Base-by-base conservation (phyloP, 2,113 vertebrate genomes). In the Ivindomyrus marchei region DNA sequence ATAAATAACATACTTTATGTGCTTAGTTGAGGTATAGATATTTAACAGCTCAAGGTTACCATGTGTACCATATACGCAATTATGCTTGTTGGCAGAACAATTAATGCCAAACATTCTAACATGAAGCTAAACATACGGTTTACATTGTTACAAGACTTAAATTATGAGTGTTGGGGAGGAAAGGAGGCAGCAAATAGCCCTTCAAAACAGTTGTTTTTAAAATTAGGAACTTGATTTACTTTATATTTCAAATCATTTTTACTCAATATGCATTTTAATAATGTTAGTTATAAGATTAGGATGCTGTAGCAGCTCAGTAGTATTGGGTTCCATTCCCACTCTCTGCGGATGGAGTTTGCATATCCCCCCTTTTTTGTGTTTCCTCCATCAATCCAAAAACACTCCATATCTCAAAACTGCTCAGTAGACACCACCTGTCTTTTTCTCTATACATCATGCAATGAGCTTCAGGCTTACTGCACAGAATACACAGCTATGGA, bases 1-100 rank as follows among this genome's bases (percentile, higher is more conserved):
- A 47, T 70, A 89, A 83, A 46, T 52, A 89, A 45, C 88, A 83
- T 19, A 56, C 77, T 74, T 47, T 49, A 27, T 49, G 66, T 24
- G 45, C 46, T 74, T 31, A 8, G 31, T 47, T 89, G 46, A 89
- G 66, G 66, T 89, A 89, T 89, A 49, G 66, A 50, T 24, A 80
- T 80, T 46, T 13, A 77, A 36, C 47, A 89, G 66, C 66, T 89
- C 88, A 50, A 50, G 66, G 27, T 66, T 50, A 70, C 31, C 45
- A 50, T 77, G 45, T 27, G 8, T 80, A 17, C 45, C 24, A 50
- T 47, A 24, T 17, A 70, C 3, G 0, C 45, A 7, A 46, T 46
- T 74, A 88, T 70, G 62, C 47, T 66, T 49, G 46, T 58, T 4
- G 70, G 42, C 5, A 46, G n/a, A 70, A 46, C 45, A 74, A 62